These are phyloP conservation scores for Acrocephalus scirpaceus DNA, from an alignment of 2,797 vertebrate genomes.

Conservation along the genomic window DNA sequence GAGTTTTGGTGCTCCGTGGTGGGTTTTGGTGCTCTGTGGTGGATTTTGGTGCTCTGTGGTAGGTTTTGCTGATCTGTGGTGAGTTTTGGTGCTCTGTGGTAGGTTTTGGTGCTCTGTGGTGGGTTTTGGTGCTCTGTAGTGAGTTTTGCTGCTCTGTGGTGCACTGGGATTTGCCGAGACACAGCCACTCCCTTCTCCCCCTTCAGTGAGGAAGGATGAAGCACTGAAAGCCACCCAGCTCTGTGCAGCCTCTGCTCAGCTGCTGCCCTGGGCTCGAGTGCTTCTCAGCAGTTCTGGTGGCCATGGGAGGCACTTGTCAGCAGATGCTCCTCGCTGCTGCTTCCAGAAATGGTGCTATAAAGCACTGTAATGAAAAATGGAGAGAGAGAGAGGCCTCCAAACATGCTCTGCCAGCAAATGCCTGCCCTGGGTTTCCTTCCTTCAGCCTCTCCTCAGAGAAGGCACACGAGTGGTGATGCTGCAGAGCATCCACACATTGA, in stretches of 20 bases:
- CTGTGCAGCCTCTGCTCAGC: neutral
- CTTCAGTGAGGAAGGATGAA: neutral
- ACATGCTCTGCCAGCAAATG: accelerated
- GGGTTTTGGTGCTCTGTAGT: no score
- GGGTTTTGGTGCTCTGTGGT: neutral
- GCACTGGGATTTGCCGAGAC: neutral
- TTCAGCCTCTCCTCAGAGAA: neutral
- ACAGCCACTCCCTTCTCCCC: neutral
- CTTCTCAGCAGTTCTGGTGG: neutral
- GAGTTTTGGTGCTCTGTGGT: no score
- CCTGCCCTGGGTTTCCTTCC: neutral
- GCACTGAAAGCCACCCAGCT: neutral
- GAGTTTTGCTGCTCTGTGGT: neutral
- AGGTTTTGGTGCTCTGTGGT: neutral
- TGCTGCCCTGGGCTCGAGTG: neutral
- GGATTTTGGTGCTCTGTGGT: no score
- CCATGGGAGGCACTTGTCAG: neutral
- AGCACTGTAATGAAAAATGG: neutral
- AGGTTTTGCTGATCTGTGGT: neutral
- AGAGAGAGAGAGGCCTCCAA: neutral
- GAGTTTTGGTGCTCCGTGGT: no score
- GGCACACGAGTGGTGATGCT: accelerated
- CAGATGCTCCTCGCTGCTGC: neutral
- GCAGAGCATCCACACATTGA: neutral
- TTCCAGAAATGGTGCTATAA: neutral